Evolutionary conservation across 2,113 vertebrate genomes (phyloP).

Genomic region (Cepphus grylle): DNA sequence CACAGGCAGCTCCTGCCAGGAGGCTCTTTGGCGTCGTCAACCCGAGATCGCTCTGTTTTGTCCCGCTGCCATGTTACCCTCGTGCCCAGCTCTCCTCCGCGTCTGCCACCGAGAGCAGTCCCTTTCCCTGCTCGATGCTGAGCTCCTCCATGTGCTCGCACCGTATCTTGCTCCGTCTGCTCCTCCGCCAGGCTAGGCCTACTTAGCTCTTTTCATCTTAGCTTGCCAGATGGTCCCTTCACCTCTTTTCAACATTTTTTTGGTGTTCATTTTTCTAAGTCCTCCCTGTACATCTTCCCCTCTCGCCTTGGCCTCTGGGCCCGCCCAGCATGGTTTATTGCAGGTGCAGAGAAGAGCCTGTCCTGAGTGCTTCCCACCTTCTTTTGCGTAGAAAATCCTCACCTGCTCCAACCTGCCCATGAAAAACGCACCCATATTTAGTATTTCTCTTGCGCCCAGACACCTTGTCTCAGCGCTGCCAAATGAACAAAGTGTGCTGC

Average conservation of each 20-base stretch:
- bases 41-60: neutral
- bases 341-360: neutral
- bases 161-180: fast-evolving
- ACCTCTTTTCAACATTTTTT: neutral
- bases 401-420: neutral
- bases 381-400: neutral
- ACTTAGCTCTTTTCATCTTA: neutral
- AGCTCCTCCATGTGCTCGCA: neutral
- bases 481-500: neutral
- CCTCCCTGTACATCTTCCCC: neutral
- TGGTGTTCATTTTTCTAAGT: neutral
- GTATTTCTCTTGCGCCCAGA: neutral
- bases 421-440: neutral
- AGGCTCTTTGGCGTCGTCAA: neutral
- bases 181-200: fast-evolving
- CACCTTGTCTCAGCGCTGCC: neutral
- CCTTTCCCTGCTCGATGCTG: neutral
- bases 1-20: neutral
- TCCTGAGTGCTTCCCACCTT: neutral
- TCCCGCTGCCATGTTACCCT: neutral
- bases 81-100: neutral
- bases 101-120: neutral
- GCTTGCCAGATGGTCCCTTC: neutral
- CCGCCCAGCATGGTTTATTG: neutral
- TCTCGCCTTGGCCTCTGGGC: neutral